phyloP scores from a whole-genome alignment of 1,140 invertebrate species.

The Neelides sp. region DNA sequence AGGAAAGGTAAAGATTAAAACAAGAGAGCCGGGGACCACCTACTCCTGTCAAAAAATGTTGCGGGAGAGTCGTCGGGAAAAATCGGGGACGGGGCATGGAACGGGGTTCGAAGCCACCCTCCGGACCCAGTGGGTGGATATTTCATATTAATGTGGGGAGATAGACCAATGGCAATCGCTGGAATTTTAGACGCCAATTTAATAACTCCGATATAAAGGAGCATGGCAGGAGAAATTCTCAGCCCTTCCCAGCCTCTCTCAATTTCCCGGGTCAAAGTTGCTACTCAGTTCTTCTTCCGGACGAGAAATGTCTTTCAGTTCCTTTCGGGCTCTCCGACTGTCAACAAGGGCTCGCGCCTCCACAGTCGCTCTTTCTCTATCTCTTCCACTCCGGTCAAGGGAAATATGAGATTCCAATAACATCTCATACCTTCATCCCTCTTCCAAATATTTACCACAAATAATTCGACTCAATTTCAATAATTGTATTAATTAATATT shows the following conservation, averaged over 20 bases:
- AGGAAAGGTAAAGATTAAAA: no score
- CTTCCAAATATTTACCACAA: no score
- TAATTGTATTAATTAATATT: no score
- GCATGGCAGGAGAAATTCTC: conserved; percentile 16
- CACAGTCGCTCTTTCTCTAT: not conserved
- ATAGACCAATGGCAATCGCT: conserved; percentile 14
- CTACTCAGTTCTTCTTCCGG: not conserved
- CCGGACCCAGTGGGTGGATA: conserved; percentile 8
- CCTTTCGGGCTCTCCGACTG: conserved; percentile 9
- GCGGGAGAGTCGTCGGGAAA: conserved; percentile 8
- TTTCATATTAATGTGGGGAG: conserved; percentile 16
- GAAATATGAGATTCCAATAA: no score
- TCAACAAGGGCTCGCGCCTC: conserved; percentile 8
- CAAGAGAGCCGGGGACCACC: not conserved
- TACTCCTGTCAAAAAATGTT: conserved; percentile 11
- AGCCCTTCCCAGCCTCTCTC: conserved; percentile 6
- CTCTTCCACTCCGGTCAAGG: not conserved
- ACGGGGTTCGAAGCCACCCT: not conserved
- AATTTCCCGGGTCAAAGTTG: not conserved
- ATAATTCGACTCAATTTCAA: no score
- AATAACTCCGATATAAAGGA: conserved; percentile 10
- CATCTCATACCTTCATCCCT: no score
- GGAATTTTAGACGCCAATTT: conserved; percentile 19
- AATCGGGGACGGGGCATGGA: conserved; percentile 10
- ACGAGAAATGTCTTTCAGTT: conserved; percentile 14